Evolutionary conservation across 2,113 vertebrate species (phyloP).

Genomic region (Mellivora capensis): DNA sequence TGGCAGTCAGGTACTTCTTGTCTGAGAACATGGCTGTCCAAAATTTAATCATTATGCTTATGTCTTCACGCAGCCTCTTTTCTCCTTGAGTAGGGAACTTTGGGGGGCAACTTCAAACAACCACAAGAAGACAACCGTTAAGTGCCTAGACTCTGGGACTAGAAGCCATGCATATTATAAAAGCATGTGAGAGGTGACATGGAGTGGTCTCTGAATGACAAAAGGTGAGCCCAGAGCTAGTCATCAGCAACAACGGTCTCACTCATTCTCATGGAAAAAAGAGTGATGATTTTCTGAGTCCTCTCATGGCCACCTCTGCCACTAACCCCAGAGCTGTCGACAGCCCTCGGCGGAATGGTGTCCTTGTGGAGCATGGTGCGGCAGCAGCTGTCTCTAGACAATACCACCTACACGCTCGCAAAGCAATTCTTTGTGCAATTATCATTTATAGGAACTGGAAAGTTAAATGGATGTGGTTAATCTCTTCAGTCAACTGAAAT

Average conservation of each 20-base stretch:
- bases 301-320: accelerated
- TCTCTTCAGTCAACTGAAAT: neutral
- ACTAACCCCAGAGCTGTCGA: neutral
- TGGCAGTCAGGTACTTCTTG: constrained; percentile 96
- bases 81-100: constrained; percentile 95
- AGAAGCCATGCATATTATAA: neutral
- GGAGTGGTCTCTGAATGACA: neutral
- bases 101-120: constrained; percentile 85
- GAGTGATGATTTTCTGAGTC: neutral
- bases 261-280: neutral
- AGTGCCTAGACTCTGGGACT: neutral
- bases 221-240: neutral
- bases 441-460: neutral
- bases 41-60: constrained; percentile 96
- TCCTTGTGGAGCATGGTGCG: neutral
- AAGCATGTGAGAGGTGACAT: neutral
- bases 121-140: neutral
- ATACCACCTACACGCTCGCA: neutral
- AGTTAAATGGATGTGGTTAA: neutral
- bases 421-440: neutral
- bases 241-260: neutral
- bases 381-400: neutral
- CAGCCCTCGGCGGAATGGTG: neutral
- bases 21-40: constrained; percentile 97
- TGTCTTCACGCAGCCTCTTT: constrained; percentile 95